Conservation (phyloP, 2,888 invertebrate species). For the Hypolimnas misippus region DNA sequence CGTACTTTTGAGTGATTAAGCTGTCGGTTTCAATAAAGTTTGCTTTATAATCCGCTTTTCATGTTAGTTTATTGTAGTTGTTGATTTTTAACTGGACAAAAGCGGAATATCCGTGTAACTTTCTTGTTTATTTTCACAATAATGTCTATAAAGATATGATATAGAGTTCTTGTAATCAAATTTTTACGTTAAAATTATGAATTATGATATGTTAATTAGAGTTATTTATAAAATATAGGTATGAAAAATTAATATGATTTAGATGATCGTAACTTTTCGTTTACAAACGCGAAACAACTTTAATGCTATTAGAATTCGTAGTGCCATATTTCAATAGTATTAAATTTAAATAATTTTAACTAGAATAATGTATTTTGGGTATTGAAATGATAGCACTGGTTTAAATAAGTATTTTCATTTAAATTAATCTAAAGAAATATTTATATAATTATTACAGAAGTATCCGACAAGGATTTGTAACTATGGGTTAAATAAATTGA, state of each 20-base stretch:
- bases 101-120: background rate
- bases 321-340: background rate
- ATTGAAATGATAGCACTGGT: slow-evolving; percentile 22
- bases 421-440: background rate
- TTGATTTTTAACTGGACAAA: background rate
- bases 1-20: background rate
- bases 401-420: background rate
- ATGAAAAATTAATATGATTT: no score
- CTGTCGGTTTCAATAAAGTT: background rate
- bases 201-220: background rate
- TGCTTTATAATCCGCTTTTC: background rate
- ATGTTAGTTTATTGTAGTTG: background rate
- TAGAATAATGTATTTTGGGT: background rate
- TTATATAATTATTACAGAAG: slow-evolving; percentile 4
- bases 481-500: slow-evolving; percentile 4
- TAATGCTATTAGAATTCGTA: background rate
- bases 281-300: background rate
- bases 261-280: background rate
- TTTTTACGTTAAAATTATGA: no score
- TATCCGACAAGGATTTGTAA: background rate
- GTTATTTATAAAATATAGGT: no score
- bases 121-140: background rate
- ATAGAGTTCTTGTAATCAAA: no score
- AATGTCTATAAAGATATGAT: no score
- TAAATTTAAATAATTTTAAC: background rate